Percentiles rank a stretch among this genome's conserved stretches.
phyloP scores from a whole-genome alignment of 2,113 vertebrate genomes.

The Lasiurus cinereus region DNA sequence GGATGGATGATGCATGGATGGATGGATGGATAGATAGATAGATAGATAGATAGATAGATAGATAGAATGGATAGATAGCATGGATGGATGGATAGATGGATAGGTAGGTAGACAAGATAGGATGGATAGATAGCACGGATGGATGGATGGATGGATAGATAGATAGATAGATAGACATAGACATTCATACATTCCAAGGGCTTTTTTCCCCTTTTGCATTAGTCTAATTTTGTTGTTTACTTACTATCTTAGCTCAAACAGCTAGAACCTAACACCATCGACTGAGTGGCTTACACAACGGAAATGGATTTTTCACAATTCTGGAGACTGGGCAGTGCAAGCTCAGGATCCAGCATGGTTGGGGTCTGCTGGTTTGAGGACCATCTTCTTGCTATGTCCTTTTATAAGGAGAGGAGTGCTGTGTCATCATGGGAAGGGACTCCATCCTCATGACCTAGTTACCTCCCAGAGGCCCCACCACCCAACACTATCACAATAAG shows the following conservation, averaged over 20 bases:
- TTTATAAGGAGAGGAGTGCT: background rate
- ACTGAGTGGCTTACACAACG: background rate
- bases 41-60: background rate
- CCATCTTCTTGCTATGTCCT: background rate
- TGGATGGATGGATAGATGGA: background rate
- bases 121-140: no score
- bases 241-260: background rate
- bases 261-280: background rate
- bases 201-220: background rate
- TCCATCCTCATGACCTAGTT: background rate
- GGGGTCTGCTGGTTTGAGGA: background rate
- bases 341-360: background rate
- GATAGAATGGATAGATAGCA: background rate
- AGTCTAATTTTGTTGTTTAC: background rate
- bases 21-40: no score
- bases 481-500: background rate
- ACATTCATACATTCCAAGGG: background rate
- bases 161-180: background rate
- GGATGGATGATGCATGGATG: background rate
- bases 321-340: background rate
- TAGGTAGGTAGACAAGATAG: no score
- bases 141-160: background rate
- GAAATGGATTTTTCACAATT: background rate
- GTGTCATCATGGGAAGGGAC: background rate
- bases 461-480: background rate